phyloP scores from a whole-genome alignment of 2,113 vertebrate species.

The Coreoperca whiteheadi region DNA sequence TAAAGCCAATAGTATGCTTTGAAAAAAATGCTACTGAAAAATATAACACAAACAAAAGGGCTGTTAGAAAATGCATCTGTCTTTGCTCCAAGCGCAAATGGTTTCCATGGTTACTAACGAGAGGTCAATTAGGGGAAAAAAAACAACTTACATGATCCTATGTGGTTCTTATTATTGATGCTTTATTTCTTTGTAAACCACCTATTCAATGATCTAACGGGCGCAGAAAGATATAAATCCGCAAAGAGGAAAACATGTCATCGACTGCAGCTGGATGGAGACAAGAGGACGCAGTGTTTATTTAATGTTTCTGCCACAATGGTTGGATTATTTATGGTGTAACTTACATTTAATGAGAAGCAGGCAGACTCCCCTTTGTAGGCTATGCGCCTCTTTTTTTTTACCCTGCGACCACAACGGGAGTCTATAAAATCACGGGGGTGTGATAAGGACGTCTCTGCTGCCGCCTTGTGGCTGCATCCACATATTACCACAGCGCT shows the following conservation, averaged over 20 bases:
- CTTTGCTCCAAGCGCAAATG: neutral
- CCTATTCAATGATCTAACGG: neutral
- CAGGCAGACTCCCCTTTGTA: constrained; percentile 11
- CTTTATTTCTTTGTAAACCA: constrained; percentile 17
- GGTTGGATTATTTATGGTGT: constrained; percentile 65
- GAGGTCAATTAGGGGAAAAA: neutral
- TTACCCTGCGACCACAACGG: neutral
- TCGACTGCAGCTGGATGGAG: constrained; percentile 14
- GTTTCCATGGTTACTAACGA: neutral
- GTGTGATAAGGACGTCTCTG: constrained; percentile 12
- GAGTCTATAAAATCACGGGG: neutral
- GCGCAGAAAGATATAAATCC: constrained; percentile 18
- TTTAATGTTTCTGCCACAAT: constrained; percentile 39
- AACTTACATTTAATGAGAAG: constrained; percentile 58
- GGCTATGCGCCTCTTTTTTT: too few species aligned
- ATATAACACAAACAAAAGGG: neutral
- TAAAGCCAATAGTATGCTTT: neutral
- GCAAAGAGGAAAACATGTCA: neutral
- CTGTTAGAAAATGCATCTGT: neutral
- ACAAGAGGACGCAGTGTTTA: constrained; percentile 44
- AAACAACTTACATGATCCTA: neutral
- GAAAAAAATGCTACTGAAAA: neutral
- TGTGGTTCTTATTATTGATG: constrained; percentile 4
- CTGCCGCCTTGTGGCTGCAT: constrained; percentile 50
- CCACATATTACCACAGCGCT: constrained; percentile 9